Base-by-base conservation (phyloP, 2,888 invertebrate species). In the Candidula unifasciata region DNA sequence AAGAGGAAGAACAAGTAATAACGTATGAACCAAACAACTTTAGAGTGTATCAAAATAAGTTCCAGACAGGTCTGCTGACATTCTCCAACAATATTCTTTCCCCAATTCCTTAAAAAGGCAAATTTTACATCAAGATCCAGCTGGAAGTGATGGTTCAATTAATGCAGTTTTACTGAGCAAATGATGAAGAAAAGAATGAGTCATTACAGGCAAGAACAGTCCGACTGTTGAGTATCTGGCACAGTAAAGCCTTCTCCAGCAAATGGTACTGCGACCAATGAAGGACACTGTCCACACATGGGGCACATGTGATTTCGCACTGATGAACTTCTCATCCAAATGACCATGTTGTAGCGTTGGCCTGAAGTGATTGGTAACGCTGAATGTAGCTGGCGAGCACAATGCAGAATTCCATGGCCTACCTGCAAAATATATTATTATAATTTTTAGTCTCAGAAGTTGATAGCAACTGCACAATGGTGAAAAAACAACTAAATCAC, bases 311-410 rank as follows among this genome's bases (percentile, higher is more conserved):
- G 37, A 84, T 94, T 94, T 8, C 94, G 89, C 24, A 94, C 88
- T 30, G 77, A 69, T 1, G 94, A 94, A 24, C 93, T 91, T 79
- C 94, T 90, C 94, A 94, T 92, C 94, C 94, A 94, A 3, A 94
- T 89, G 57, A 94, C 93, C 37, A 94, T 86, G 87, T 94, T 94
- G 83, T 91, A 91, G 73, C 94, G 89, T 74, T 92, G 91, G 0
- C 94, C 94, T 54, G 87, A 74, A 16, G 86, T 85, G 30, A 94
- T 91, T 2, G 93, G 93, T 77, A 91, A 85, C 3, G 94, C 94
- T 3, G 94, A 94, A 86, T 94, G 94, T 82, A 91, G 89, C 80
- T 94, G 94, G 85, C 92, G 93, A 24, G 94, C 94, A 83, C 94
- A 90, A 86, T 94, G 94, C 21, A 94, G 85, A 3, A 94, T 66